Base-by-base conservation (phyloP, 1,140 invertebrate genomes). In the Venturia canescens region DNA sequence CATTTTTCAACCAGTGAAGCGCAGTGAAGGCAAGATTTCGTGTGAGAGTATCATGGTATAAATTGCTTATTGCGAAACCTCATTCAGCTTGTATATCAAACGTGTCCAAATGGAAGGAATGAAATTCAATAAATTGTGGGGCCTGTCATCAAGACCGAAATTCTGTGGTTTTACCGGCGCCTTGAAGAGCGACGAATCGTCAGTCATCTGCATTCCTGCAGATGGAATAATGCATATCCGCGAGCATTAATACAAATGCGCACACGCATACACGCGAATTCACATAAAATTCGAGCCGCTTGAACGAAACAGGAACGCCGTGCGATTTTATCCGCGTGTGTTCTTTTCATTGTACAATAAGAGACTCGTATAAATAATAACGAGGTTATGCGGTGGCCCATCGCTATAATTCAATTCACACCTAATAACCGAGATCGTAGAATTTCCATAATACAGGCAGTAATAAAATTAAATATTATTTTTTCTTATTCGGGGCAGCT, bases 401-500 rank as follows among this genome's bases (percentile, higher is more conserved):
- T 48, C 69, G 78, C 80, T 80, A 80, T 80, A 80, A 80, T 80
- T 80, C 79, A 88, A 88, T 88, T 88, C 86, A 88, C 87, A 87
- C 87, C 87, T 88, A 87, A 88, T 88, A 88, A 88, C 86, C 75
- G 83, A 76, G 83, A 83, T 85, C 82, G 60, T 79, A 85, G 85
- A 86, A 88, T 88, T 87, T 88, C 86, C 87, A 88, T 88, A 88
- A 84, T 87, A 88, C 87, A 88, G 86, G 79, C 81, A 60, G 83
- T 84, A 87, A 87, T 87, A 87, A 88, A 88, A 76, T 34, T 76
- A 31, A 80, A 80, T 75, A 80, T 44, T 72, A 60, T 79, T 79
- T 53, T 21, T 53, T 66, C 23, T 66, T 29, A 66, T 66, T 70
- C 77, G 77, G 63, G 63, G 77, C 63, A 29, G 77, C 77, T 57